Evolutionary conservation across 2,797 vertebrate species (phyloP), one percentile per base, ranked within the genome.

Genomic region (Acipenser oxyrinchus): DNA sequence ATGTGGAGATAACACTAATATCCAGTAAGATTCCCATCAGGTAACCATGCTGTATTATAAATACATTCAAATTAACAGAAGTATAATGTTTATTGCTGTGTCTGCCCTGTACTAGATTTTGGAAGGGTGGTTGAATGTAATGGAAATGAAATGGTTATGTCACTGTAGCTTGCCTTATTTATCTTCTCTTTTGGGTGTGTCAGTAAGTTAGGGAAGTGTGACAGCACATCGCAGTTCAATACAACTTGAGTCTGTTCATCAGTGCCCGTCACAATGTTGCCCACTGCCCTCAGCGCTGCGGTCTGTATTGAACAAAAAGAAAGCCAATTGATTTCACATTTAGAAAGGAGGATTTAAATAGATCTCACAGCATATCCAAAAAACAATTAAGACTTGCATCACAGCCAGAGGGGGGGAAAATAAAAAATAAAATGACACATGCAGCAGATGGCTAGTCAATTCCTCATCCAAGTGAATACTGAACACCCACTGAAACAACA

Each of bases 181-280:
- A 99, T 99, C 86, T 99, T 99, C 83, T 99, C 97, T 89, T 99
- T 99, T 58, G 95, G 95, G 81, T 99, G 97, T 64, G 95, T 95
- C 77, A 99, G 90, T 78, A 99, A 90, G 83, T 95, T 96, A 75
- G 94, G 91, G 79, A 99, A 99, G 78, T 98, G 94, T 61, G 93
- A 93, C 70, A 99, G 93, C 79, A 98, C 97, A 9, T 99, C 95
- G 75, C 96, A 99, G 84, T 99, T 96, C 77, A 99, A 93, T 77
- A 99, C 96, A 78, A 98, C 95, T 87, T 99, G 97, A 13, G 97
- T 99, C 85, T 99, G 97, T 71, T 99, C 97, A 8, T 99, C 97
- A 7, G 96, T 99, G 74, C 97, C 97, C 0, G 97, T 99, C 79
- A 99, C 97, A 67, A 99, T 99, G 85, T 99, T 99, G 62, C 97